These are phyloP conservation scores for Halcyon malimbica DNA, from an alignment of 2,113 vertebrate genomes.

Conservation along the genomic window DNA sequence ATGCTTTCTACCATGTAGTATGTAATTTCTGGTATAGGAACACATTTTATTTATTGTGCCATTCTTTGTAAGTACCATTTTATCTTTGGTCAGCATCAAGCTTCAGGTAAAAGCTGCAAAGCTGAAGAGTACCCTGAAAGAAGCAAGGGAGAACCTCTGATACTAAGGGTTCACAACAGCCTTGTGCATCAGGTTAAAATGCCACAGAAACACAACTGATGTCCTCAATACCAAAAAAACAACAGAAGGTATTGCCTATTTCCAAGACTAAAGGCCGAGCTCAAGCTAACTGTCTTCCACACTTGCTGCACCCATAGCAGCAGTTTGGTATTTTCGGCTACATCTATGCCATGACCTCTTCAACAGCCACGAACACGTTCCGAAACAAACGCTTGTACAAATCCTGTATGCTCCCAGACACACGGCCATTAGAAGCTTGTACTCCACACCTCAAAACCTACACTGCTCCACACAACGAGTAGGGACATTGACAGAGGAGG, in stretches of 20 bases:
- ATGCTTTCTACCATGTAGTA: neutral
- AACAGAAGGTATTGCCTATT: neutral
- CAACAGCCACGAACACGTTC: neutral
- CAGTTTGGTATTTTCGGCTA: neutral
- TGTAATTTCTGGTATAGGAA: neutral
- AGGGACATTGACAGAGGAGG: neutral
- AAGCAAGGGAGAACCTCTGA: neutral
- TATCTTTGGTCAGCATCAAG: neutral
- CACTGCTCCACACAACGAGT: neutral
- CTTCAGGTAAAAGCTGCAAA: neutral
- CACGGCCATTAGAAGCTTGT: neutral
- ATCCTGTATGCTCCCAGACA: neutral
- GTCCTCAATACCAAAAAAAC: neutral
- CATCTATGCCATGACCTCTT: rapidly evolving
- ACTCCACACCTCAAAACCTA: rapidly evolving
- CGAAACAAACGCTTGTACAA: neutral
- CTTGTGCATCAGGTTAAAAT: neutral
- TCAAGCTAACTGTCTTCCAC: neutral
- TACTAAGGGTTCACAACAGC: neutral
- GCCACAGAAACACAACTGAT: neutral
- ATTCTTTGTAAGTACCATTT: neutral
- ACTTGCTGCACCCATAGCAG: neutral
- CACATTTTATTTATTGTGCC: neutral
- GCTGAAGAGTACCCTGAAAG: neutral
- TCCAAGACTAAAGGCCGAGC: neutral